phyloP scores from a whole-genome alignment of 2,797 vertebrate species.

The Xerus rutilus region DNA sequence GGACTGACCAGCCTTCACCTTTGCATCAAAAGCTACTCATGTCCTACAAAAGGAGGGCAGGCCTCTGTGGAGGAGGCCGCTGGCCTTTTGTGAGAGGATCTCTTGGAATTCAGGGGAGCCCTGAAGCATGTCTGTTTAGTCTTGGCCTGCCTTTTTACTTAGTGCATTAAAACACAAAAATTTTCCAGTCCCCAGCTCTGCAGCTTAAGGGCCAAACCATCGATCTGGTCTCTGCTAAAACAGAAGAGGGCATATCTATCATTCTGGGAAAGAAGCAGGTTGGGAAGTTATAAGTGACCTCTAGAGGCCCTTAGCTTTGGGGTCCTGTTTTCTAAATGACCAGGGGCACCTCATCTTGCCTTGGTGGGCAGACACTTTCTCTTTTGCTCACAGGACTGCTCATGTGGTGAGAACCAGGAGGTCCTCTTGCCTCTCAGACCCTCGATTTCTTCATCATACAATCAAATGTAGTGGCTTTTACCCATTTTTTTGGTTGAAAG shows the following conservation, averaged over 20 bases:
- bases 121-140: background rate
- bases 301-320: background rate
- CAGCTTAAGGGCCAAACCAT: too few species aligned
- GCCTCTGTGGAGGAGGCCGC: background rate
- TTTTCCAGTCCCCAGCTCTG: background rate
- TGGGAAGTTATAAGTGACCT: background rate
- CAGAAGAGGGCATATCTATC: too few species aligned
- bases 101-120: background rate
- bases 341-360: background rate
- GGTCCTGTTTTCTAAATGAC: background rate
- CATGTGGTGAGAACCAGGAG: too few species aligned
- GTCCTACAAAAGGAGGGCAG: background rate
- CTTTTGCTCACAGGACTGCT: too few species aligned
- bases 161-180: background rate
- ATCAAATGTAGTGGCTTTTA: background rate
- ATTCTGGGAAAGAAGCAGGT: background rate
- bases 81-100: background rate
- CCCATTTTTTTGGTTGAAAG: background rate
- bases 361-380: background rate
- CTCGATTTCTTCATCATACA: background rate
- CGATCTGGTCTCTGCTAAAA: background rate
- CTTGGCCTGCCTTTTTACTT: background rate
- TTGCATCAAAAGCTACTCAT: background rate
- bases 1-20: background rate
- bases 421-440: background rate